A percentile compares a stretch with the other conserved stretches of the same genome.
phyloP scores from a whole-genome alignment of 35 echinoderm and acorn worm genomes.

The Patiria miniata region DNA sequence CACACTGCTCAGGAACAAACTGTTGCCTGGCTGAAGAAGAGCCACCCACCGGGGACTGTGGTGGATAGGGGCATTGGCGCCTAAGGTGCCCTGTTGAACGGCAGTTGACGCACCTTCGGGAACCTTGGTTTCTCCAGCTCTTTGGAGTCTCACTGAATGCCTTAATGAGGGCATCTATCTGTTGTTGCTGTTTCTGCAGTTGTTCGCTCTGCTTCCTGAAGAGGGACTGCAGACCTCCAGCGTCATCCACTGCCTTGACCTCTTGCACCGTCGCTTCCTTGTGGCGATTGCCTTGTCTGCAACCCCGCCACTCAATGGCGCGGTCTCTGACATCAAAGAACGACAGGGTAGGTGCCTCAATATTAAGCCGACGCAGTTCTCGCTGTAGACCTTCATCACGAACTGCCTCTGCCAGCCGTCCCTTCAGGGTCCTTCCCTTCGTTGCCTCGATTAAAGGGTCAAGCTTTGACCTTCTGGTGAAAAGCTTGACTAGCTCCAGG shows the following conservation, averaged over 20 bases:
- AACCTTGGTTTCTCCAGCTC: not conserved
- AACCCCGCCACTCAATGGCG: constrained; percentile 53
- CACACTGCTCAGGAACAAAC: too few relatives aligned
- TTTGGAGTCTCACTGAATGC: not conserved
- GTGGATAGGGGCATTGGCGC: constrained; percentile 5
- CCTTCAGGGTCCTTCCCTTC: constrained; percentile 35
- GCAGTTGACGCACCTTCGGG: constrained; percentile 29
- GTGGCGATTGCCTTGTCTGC: too few relatives aligned
- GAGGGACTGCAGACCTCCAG: not conserved
- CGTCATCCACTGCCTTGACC: too few relatives aligned
- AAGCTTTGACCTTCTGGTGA: constrained; percentile 46
- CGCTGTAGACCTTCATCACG: constrained; percentile 48
- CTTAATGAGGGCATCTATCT: constrained; percentile 45
- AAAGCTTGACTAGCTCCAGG: constrained; percentile 60
- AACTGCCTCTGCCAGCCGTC: constrained; percentile 49
- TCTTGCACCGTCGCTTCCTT: too few relatives aligned
- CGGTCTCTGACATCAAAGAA: constrained; percentile 63
- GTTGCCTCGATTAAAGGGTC: constrained; percentile 45
- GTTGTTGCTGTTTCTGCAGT: constrained; percentile 49
- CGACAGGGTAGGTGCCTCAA: constrained; percentile 28
- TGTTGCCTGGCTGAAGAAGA: too few relatives aligned
- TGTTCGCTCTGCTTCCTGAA: constrained; percentile 47
- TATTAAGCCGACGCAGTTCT: constrained; percentile 39
- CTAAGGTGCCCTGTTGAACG: constrained; percentile 16
- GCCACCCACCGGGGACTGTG: too few relatives aligned